Conservation (phyloP, 2,797 vertebrate species). For the Macroramphosus scolopax region DNA sequence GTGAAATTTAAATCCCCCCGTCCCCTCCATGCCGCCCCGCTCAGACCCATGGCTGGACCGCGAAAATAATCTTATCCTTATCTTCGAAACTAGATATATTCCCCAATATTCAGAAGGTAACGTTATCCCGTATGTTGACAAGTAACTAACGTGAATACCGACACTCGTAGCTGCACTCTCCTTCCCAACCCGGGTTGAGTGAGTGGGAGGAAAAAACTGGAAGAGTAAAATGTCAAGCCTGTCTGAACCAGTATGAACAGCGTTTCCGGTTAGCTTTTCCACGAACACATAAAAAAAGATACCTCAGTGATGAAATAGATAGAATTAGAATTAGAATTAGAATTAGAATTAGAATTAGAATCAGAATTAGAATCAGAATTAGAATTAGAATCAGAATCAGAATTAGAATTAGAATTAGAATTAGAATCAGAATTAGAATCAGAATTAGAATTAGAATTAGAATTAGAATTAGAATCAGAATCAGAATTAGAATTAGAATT, state of each 20-base stretch:
- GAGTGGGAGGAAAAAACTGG: background rate
- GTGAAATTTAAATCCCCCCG: conserved; percentile 65
- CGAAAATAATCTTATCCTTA: background rate
- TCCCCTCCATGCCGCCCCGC: conserved; percentile 40
- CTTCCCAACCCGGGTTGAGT: conserved; percentile 13
- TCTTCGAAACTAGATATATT: conserved; percentile 9
- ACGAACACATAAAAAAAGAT: conserved; percentile 43
- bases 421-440: too few species aligned
- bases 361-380: too few species aligned
- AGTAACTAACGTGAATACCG: conserved; percentile 31
- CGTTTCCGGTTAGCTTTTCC: conserved; percentile 28
- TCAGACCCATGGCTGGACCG: conserved; percentile 39
- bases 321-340: too few species aligned
- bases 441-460: too few species aligned
- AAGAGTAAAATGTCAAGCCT: background rate
- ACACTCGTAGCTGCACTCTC: background rate
- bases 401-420: too few species aligned
- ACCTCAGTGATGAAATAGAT: too few species aligned
- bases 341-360: too few species aligned
- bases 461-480: too few species aligned
- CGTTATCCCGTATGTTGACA: conserved; percentile 30
- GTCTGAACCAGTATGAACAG: rapidly evolving
- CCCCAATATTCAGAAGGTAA: conserved; percentile 1
- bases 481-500: too few species aligned
- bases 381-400: too few species aligned